Conservation (phyloP, 1,140 invertebrate species). For the Ceratina calcarata region DNA sequence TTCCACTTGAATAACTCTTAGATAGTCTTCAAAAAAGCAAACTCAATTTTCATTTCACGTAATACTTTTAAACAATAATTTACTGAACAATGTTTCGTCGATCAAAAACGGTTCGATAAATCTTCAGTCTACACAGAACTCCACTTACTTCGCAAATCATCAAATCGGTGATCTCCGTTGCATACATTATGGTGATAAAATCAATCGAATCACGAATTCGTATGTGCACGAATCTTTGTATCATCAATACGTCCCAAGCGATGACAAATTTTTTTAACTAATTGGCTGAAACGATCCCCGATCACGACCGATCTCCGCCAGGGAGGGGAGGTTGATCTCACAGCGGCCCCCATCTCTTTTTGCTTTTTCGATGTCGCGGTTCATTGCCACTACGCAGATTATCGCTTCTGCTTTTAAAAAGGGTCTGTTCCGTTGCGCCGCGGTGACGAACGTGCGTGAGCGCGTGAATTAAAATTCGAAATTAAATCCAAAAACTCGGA, state of each 20-base stretch:
- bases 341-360: not conserved
- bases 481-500: not conserved
- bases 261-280: slow-evolving; percentile 11
- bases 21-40: too few relatives aligned
- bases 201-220: too few relatives aligned
- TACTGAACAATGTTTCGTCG: too few relatives aligned
- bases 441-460: slow-evolving; percentile 8
- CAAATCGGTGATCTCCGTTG: too few relatives aligned
- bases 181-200: not conserved
- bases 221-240: not conserved
- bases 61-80: too few relatives aligned
- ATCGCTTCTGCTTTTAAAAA: not conserved
- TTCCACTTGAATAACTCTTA: too few relatives aligned
- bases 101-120: slow-evolving; percentile 1
- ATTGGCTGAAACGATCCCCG: slow-evolving; percentile 31
- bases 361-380: slow-evolving; percentile 2
- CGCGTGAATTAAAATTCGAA: not conserved
- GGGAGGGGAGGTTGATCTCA: not conserved
- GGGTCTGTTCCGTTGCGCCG: not conserved
- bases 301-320: slow-evolving; percentile 28
- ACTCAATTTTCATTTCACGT: too few relatives aligned
- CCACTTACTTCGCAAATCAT: too few relatives aligned
- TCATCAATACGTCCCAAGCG: not conserved
- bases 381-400: not conserved
- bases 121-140: not conserved